These are phyloP conservation scores for Turritopsis dohrnii DNA, from an alignment of 30 jellyfish, hydroid and myxozoan species.

Conservation along the genomic window DNA sequence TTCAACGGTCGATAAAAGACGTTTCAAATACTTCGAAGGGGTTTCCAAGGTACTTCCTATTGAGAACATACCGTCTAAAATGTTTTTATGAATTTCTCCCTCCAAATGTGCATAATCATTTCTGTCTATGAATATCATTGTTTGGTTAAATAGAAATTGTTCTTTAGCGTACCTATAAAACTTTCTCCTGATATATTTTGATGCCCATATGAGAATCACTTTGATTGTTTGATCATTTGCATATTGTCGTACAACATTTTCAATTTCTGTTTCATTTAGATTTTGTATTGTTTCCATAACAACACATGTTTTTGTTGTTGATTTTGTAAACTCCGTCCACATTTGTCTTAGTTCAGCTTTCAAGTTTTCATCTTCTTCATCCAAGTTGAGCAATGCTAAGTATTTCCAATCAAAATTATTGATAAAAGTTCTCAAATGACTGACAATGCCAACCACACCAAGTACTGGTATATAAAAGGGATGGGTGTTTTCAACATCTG, in stretches of 20 bases:
- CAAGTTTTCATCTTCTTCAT: not conserved
- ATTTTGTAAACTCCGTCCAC: not conserved
- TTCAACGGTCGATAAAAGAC: not conserved
- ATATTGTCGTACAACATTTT: not conserved
- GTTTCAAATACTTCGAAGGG: not conserved
- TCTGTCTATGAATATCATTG: not conserved
- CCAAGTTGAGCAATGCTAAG: not conserved
- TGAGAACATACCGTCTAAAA: not conserved
- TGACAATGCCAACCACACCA: not conserved
- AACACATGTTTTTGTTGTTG: not conserved
- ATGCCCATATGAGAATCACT: not conserved
- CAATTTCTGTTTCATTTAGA: not conserved
- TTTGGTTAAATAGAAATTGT: not conserved
- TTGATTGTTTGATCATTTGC: not conserved
- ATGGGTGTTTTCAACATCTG: conserved; percentile 1
- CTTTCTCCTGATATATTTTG: not conserved
- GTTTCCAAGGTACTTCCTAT: not conserved
- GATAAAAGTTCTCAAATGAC: not conserved
- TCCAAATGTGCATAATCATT: not conserved
- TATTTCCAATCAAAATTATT: not conserved
- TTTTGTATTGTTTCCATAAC: not conserved
- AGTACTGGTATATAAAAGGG: not conserved
- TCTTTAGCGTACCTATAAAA: not conserved
- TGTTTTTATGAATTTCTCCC: not conserved
- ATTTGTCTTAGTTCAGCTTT: not conserved